Percentiles rank a stretch among this genome's conserved stretches.
These are phyloP conservation scores for Myotis yumanensis DNA, from an alignment of 2,113 vertebrate genomes.

Conservation along the genomic window DNA sequence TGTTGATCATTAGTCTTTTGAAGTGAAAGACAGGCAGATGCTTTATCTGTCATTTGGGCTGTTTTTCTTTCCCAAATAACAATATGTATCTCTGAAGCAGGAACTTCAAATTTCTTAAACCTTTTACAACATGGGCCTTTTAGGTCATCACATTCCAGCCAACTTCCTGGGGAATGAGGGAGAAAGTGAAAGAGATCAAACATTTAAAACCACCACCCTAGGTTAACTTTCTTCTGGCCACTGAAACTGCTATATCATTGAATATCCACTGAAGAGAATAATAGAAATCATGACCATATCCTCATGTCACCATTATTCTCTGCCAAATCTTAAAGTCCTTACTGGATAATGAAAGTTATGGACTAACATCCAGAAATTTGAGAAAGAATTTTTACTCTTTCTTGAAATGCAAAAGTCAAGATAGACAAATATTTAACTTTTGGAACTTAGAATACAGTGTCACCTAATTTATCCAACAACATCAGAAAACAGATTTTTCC, in stretches of 20 bases:
- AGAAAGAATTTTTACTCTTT: slow-evolving; percentile 5
- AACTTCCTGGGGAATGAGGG: slow-evolving; percentile 86
- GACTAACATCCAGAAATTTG: neutral
- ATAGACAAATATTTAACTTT: slow-evolving; percentile 19
- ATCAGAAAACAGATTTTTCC: neutral
- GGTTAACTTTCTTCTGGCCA: neutral
- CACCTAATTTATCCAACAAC: neutral
- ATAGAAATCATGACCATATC: neutral
- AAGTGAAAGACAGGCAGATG: slow-evolving; percentile 15
- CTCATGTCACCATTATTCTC: neutral
- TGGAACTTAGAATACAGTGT: neutral
- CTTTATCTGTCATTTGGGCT: slow-evolving; percentile 43
- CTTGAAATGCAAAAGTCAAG: neutral
- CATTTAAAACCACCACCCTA: neutral
- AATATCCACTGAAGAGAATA: neutral
- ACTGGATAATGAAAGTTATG: neutral
- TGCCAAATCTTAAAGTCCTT: neutral
- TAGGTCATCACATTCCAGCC: slow-evolving; percentile 94
- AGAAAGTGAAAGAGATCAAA: slow-evolving; percentile 64
- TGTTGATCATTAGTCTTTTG: slow-evolving; percentile 6
- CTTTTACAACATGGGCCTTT: slow-evolving; percentile 85
- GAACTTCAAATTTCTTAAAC: slow-evolving; percentile 83
- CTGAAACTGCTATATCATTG: no score
- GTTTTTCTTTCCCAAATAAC: slow-evolving; percentile 91
- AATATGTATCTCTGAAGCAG: slow-evolving; percentile 89